Conservation (phyloP, 2,797 vertebrate species). For the Simalia tracyae region DNA sequence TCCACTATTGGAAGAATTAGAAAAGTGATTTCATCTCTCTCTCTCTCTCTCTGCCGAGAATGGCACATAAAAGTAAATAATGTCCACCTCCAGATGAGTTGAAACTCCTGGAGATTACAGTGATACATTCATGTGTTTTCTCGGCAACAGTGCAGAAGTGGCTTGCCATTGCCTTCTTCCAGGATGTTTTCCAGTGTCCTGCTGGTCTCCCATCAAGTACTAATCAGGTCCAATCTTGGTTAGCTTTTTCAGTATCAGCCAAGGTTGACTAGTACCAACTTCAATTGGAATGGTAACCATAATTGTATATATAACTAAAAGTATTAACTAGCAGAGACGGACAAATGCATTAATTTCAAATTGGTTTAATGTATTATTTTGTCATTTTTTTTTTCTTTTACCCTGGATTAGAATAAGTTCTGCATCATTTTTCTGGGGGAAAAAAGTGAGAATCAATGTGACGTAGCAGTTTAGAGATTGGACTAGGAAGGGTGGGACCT, state of each 20-base stretch:
- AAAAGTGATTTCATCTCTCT: background rate
- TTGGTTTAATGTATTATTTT: background rate
- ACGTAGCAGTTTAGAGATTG: background rate
- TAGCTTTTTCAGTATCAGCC: background rate
- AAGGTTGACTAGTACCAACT: background rate
- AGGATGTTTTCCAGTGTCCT: background rate
- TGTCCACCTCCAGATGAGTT: background rate
- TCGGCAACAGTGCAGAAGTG: background rate
- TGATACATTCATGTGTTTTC: background rate
- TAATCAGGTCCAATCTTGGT: background rate
- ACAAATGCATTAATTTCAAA: background rate
- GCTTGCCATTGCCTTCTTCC: background rate
- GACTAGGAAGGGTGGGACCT: background rate
- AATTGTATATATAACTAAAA: background rate
- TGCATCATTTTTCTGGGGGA: background rate
- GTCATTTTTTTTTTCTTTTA: background rate
- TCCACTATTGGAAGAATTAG: background rate
- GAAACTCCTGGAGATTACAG: background rate
- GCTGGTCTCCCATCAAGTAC: background rate
- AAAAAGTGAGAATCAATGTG: background rate
- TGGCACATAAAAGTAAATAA: background rate
- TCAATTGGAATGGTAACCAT: background rate
- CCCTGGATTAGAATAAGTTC: background rate
- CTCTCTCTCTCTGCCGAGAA: background rate
- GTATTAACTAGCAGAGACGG: background rate